Evolutionary conservation across 2,888 invertebrate genomes (phyloP).

Genomic region (Leucophenga montana): DNA sequence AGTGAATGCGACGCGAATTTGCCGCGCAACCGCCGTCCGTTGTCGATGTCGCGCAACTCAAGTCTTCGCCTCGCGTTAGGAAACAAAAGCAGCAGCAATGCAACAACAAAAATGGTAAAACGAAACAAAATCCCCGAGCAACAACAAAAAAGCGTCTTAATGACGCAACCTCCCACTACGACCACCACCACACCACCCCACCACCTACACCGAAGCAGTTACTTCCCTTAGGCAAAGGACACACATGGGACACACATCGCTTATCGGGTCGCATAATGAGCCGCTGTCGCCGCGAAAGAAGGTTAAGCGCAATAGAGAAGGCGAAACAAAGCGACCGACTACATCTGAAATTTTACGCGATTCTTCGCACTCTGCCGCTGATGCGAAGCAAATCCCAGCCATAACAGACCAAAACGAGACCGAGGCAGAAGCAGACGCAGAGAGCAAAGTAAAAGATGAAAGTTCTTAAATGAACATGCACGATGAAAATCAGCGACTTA

Average conservation of each 20-base stretch:
- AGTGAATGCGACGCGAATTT: conserved; percentile 3
- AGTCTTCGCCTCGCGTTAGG: neutral
- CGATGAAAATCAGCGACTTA: conserved; percentile 67
- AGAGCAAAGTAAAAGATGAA: conserved; percentile 40
- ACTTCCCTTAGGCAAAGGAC: conserved; percentile 61
- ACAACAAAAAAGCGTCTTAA: conserved; percentile 37
- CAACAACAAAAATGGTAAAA: conserved; percentile 35
- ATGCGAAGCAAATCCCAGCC: conserved; percentile 34
- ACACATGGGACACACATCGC: conserved; percentile 62
- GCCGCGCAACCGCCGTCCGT: neutral
- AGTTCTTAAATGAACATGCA: conserved; percentile 65
- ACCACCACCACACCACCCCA: conserved; percentile 36
- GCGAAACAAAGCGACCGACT: conserved; percentile 55
- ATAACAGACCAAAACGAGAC: neutral
- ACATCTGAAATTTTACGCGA: conserved; percentile 60
- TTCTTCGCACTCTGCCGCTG: conserved; percentile 43
- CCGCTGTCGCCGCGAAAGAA: conserved; percentile 49
- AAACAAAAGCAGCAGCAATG: conserved; percentile 38
- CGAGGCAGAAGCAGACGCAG: neutral
- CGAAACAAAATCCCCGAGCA: conserved; percentile 41
- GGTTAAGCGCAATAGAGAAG: neutral
- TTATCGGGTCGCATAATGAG: conserved; percentile 65
- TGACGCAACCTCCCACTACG: conserved; percentile 36
- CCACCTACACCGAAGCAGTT: conserved; percentile 31
- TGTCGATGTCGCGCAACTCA: conserved; percentile 16